Evolutionary conservation across 1,140 invertebrate species (phyloP).

Genomic region (Musca domestica): DNA sequence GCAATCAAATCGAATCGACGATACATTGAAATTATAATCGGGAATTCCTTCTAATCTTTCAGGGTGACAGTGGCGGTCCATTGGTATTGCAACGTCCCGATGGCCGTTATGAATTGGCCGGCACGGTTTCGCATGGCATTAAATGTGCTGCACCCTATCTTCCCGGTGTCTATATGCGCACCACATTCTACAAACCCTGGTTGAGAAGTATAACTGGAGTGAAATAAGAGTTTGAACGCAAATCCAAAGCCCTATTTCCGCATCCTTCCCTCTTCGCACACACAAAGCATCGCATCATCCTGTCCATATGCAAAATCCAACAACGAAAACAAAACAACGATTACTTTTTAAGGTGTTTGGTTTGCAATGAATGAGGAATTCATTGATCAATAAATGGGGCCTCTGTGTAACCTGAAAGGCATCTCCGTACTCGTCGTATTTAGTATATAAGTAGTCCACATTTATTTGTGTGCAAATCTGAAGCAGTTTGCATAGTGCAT

Average conservation of each 20-base stretch:
- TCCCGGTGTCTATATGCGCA: constrained; percentile 90
- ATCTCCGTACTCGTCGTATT: no score
- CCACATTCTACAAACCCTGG: constrained; percentile 89
- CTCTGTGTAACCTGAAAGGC: no score
- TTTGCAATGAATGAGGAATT: no score
- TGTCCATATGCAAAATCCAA: no score
- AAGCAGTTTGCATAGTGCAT: no score
- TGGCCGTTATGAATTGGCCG: constrained; percentile 84
- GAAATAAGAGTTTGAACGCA: constrained; percentile 43
- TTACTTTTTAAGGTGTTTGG: no score
- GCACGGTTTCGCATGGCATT: constrained; percentile 93
- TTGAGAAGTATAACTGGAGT: constrained; percentile 80
- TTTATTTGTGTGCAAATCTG: no score
- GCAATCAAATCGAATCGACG: constrained; percentile 27
- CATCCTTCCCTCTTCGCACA: background rate
- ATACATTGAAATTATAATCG: background rate
- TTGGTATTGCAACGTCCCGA: constrained; percentile 79
- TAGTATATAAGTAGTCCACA: no score
- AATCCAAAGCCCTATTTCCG: background rate
- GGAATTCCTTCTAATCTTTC: constrained; percentile 28
- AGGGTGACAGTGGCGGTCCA: constrained; percentile 94
- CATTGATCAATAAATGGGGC: no score
- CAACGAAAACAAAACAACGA: no score
- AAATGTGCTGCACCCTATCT: constrained; percentile 88
- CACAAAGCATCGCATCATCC: background rate